Evolutionary conservation across 2,113 vertebrate genomes (phyloP).

Genomic region (Mus pahari): DNA sequence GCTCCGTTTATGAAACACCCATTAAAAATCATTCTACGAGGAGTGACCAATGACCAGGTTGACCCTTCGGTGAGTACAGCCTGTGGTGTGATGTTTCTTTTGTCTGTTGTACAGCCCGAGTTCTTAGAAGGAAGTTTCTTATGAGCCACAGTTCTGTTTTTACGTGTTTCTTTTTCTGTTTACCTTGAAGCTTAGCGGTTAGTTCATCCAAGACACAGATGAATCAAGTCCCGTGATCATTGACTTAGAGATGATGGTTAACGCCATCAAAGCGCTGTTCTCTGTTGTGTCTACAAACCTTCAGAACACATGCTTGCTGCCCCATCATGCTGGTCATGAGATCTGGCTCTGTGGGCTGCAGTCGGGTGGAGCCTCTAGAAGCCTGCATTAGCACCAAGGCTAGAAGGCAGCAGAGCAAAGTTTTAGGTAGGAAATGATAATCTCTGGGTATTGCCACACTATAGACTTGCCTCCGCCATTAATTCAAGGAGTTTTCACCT

Average conservation of each 20-base stretch:
- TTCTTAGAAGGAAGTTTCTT: slow-evolving; percentile 12
- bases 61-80: slow-evolving; percentile 94
- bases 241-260: not conserved
- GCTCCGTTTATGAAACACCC: slow-evolving; percentile 97
- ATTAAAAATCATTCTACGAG: slow-evolving; percentile 91
- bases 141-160: slow-evolving; percentile 11
- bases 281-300: not conserved
- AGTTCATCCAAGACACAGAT: slow-evolving; percentile 20
- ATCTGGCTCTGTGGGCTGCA: not conserved
- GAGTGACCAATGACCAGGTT: slow-evolving; percentile 94
- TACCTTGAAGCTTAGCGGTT: slow-evolving; percentile 42
- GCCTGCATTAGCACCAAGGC: slow-evolving; percentile 5
- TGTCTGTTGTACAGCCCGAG: not conserved
- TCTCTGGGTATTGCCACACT: not conserved
- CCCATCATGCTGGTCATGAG: not conserved
- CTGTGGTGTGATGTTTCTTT: not conserved
- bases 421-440: slow-evolving; percentile 41
- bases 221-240: not conserved
- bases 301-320: not conserved
- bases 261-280: not conserved
- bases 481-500: not conserved
- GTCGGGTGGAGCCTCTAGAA: not conserved
- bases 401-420: slow-evolving; percentile 3
- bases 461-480: slow-evolving; percentile 19
- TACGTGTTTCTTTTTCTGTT: not conserved